Conservation (phyloP, 2,888 invertebrate genomes). For the Nephrotoma flavescens region DNA sequence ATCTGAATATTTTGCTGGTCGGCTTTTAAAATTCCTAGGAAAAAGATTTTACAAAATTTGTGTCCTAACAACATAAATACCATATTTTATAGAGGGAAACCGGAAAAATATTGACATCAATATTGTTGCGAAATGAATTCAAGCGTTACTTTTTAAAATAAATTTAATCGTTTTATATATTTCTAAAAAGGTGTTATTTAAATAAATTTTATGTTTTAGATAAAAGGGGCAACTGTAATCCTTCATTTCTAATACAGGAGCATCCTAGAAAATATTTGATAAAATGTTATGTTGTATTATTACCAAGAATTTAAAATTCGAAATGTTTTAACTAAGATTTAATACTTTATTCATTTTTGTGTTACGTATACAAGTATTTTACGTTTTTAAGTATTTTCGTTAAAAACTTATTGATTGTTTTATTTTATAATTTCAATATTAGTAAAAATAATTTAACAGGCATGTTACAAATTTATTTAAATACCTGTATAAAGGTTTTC, state of each 20-base stretch:
- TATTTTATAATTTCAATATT: not conserved
- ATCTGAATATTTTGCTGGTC: not conserved
- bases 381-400: not conserved
- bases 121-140: not conserved
- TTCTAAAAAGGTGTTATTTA: not conserved
- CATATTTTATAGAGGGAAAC: not conserved
- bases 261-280: not conserved
- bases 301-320: no score
- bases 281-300: no score
- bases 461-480: not conserved
- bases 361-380: no score
- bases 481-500: constrained; percentile 83
- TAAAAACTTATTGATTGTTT: not conserved
- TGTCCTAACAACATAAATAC: not conserved
- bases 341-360: no score
- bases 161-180: not conserved
- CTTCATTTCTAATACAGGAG: not conserved
- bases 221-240: not conserved
- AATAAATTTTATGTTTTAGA: no score
- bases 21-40: not conserved
- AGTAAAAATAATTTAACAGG: not conserved
- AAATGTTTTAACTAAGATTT: no score
- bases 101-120: not conserved
- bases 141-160: not conserved
- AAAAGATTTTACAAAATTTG: not conserved